A percentile compares a stretch with the other conserved stretches of the same genome.
Evolutionary conservation across 2,888 invertebrate species (phyloP).

Genomic region (Polydrusus cervinus): DNA sequence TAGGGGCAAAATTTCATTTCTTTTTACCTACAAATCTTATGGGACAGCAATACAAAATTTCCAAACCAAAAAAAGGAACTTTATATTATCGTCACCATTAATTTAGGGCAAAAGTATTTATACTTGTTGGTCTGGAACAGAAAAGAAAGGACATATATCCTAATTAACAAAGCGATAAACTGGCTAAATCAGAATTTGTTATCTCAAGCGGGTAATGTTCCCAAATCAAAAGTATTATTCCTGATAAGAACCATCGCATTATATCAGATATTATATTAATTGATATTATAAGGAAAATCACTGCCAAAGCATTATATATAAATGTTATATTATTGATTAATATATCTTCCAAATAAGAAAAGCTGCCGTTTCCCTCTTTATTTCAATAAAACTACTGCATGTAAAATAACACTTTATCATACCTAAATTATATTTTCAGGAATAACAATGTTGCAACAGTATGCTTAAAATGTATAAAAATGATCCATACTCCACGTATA

Average conservation of each 20-base stretch:
- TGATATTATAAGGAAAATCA: neutral
- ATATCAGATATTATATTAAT: slow-evolving; percentile 2
- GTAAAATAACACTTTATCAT: no score
- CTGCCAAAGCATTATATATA: no score
- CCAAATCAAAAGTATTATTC: neutral
- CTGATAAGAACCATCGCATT: neutral
- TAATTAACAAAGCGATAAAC: slow-evolving; percentile 62
- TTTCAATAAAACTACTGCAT: no score
- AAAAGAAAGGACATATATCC: slow-evolving; percentile 62
- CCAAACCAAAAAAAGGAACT: slow-evolving; percentile 56
- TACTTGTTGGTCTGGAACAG: slow-evolving; percentile 61
- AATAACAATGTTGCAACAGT: slow-evolving; percentile 3
- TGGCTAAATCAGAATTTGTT: slow-evolving; percentile 60
- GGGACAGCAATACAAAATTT: slow-evolving; percentile 13
- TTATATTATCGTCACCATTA: slow-evolving; percentile 60
- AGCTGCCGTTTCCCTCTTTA: no score
- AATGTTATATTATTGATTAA: no score
- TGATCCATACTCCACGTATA: slow-evolving; percentile 1
- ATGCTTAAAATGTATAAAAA: slow-evolving; percentile 5
- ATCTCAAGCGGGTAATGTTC: neutral
- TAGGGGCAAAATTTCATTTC: slow-evolving; percentile 3
- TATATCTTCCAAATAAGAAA: no score
- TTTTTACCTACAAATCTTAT: slow-evolving; percentile 12
- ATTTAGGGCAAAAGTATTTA: slow-evolving; percentile 61
- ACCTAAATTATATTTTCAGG: neutral